Percentiles rank a stretch among this genome's conserved stretches.
Evolutionary conservation across 2,113 vertebrate species (phyloP).

Genomic region (Chiloscyllium plagiosum): DNA sequence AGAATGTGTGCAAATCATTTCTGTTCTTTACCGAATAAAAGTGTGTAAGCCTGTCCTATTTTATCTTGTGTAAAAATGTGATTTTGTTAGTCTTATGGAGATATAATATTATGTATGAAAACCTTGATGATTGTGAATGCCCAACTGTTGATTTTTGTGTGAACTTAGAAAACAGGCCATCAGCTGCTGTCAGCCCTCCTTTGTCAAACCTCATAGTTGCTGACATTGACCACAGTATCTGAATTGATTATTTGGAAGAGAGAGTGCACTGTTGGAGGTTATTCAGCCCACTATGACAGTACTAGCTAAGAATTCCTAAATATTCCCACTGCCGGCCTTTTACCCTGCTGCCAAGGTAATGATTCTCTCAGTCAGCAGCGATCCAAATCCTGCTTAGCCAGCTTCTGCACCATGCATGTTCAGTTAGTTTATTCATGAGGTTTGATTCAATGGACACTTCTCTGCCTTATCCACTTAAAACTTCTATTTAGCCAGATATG

Average conservation of each 20-base stretch:
- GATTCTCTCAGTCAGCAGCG: background rate
- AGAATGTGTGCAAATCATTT: background rate
- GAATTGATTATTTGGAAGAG: background rate
- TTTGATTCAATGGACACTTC: background rate
- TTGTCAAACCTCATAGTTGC: background rate
- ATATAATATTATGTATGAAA: background rate
- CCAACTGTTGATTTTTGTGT: background rate
- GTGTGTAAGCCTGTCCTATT: background rate
- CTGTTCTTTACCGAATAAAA: background rate
- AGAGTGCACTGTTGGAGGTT: background rate
- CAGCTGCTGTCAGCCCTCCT: background rate
- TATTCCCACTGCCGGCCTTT: background rate
- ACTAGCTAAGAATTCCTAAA: background rate
- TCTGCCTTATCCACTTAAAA: background rate
- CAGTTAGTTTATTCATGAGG: background rate
- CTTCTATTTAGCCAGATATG: background rate
- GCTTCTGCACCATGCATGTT: background rate
- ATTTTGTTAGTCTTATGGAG: background rate
- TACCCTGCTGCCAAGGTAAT: background rate
- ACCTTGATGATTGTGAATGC: background rate
- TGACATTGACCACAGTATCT: background rate
- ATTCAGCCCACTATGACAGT: background rate
- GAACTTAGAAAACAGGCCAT: background rate
- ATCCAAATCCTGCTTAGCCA: background rate
- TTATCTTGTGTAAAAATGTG: background rate